Evolutionary conservation across 1,140 invertebrate genomes (phyloP).

Genomic region (Dufourea novaeangliae): DNA sequence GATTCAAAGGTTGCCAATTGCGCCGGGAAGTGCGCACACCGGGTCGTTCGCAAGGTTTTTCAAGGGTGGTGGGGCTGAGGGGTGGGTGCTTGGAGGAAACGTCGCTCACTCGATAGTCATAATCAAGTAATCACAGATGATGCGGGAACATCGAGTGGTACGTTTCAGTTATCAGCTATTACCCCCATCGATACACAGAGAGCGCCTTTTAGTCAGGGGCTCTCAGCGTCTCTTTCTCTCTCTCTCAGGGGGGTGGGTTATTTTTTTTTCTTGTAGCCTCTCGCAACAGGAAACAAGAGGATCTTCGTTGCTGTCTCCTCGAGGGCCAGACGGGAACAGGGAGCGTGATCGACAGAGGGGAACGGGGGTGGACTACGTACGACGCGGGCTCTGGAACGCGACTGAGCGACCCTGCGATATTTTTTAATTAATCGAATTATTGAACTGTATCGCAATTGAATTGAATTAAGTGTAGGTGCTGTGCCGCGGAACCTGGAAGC

Average conservation of each 20-base stretch:
- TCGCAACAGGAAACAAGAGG: slow-evolving; percentile 20
- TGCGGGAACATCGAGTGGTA: slow-evolving; percentile 66
- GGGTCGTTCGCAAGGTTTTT: slow-evolving; percentile 11
- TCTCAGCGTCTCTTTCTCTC: slow-evolving; percentile 45
- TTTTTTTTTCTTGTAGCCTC: slow-evolving; percentile 1
- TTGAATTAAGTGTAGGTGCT: slow-evolving; percentile 77
- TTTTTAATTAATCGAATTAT: slow-evolving; percentile 82
- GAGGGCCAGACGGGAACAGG: not conserved
- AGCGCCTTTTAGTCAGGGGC: slow-evolving; percentile 58
- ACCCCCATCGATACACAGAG: slow-evolving; percentile 54
- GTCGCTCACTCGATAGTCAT: slow-evolving; percentile 69
- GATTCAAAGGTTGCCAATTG: slow-evolving; percentile 59
- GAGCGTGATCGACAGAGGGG: not conserved
- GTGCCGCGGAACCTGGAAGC: slow-evolving; percentile 68
- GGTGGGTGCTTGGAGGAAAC: slow-evolving; percentile 43
- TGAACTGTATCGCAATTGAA: slow-evolving; percentile 80
- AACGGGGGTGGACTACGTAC: not conserved
- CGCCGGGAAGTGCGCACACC: slow-evolving; percentile 14
- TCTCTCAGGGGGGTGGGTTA: no score
- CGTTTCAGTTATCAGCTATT: slow-evolving; percentile 69
- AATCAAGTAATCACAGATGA: slow-evolving; percentile 75
- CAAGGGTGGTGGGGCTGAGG: not conserved
- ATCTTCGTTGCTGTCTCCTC: not conserved
- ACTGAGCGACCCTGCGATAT: slow-evolving; percentile 66
- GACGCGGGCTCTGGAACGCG: slow-evolving; percentile 38